phyloP scores from a whole-genome alignment of 92 coral and sea anemone species.

The Bergia puertoricense region DNA sequence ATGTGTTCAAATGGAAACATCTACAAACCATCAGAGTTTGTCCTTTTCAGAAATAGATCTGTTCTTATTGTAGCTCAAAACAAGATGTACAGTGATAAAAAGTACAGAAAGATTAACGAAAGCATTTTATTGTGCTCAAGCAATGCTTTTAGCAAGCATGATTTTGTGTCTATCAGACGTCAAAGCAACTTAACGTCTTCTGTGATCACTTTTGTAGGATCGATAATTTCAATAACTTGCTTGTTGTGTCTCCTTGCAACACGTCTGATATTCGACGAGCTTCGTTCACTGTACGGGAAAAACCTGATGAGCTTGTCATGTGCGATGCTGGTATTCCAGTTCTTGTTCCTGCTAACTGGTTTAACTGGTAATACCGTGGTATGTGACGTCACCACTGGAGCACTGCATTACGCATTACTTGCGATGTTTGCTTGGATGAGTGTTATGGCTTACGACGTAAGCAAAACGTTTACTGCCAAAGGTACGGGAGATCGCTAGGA shows the following conservation, averaged over 20 bases:
- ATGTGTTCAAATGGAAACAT: background rate
- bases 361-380: background rate
- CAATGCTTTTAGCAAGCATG: background rate
- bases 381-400: background rate
- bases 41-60: background rate
- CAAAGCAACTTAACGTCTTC: background rate
- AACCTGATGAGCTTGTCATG: conserved; percentile 6
- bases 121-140: background rate
- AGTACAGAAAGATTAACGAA: background rate
- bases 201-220: background rate
- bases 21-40: background rate
- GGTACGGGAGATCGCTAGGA: background rate
- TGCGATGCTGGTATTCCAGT: background rate
- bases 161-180: background rate
- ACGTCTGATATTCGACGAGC: background rate
- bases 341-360: background rate
- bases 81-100: background rate
- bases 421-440: conserved; percentile 22
- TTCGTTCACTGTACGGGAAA: conserved; percentile 4
- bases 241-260: background rate
- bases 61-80: background rate
- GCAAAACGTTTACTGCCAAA: conserved; percentile 1
- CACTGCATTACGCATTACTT: background rate
- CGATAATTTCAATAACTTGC: background rate
- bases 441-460: conserved; percentile 5